Evolutionary conservation across 2,888 invertebrate species (phyloP).

Genomic region (Eupithecia inturbata): DNA sequence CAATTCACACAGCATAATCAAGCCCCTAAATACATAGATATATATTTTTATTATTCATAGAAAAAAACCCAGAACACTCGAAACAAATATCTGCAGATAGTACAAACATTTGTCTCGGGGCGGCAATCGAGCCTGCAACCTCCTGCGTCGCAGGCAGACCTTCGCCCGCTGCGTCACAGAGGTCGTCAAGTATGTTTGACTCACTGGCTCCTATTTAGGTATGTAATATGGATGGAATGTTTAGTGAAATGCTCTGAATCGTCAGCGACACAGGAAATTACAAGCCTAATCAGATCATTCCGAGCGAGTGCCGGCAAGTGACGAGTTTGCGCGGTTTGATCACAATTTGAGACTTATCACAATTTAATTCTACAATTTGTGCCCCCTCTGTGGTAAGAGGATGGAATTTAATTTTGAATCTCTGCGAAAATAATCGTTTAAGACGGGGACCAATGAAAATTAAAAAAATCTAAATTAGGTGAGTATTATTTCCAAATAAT

Average conservation of each 20-base stretch:
- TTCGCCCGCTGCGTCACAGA: too few relatives aligned
- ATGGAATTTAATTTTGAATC: conserved; percentile 26
- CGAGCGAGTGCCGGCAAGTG: conserved; percentile 64
- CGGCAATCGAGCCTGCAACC: too few relatives aligned
- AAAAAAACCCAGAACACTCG: too few relatives aligned
- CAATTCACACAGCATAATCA: too few relatives aligned
- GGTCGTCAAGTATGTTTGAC: too few relatives aligned
- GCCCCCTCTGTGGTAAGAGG: conserved; percentile 30
- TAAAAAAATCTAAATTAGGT: neutral
- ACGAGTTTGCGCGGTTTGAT: conserved; percentile 49
- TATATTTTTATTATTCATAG: too few relatives aligned
- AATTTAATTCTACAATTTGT: conserved; percentile 39
- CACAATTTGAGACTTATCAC: conserved; percentile 45
- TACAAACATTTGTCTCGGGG: too few relatives aligned
- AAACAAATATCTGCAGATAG: too few relatives aligned
- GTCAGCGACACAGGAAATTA: conserved; percentile 73
- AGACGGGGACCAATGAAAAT: neutral
- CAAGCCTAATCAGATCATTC: conserved; percentile 75
- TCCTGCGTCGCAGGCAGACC: too few relatives aligned
- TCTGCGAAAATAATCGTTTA: conserved; percentile 19
- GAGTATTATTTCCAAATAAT: neutral
- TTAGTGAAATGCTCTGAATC: conserved; percentile 53
- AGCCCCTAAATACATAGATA: too few relatives aligned
- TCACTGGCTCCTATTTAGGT: neutral
- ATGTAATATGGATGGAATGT: conserved; percentile 36